Conservation (phyloP, 2,888 invertebrate genomes). For the Parasteatoda lunata region DNA sequence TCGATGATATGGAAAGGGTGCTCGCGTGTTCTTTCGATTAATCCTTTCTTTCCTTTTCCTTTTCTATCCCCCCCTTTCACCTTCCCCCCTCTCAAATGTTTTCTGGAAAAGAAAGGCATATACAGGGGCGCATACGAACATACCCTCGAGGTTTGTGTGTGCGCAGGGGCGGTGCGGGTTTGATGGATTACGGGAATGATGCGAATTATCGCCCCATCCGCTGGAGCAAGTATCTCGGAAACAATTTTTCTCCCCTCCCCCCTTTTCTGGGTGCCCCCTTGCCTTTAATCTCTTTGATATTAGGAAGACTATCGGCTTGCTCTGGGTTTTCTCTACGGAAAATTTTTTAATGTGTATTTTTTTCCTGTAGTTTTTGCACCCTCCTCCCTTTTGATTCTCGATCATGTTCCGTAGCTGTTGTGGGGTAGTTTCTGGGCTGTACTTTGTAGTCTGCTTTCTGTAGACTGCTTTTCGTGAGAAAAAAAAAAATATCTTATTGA, state of each 20-base stretch:
- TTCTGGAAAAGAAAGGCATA: not conserved
- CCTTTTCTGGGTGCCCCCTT: not conserved
- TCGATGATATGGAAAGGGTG: conserved; percentile 39
- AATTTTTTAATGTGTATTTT: not conserved
- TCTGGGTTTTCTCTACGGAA: conserved; percentile 28
- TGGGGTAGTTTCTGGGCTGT: not conserved
- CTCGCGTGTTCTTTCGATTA: conserved; percentile 59
- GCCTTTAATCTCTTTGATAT: conserved; percentile 47
- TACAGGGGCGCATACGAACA: not conserved
- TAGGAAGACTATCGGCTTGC: conserved; percentile 44
- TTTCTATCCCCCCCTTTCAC: conserved; percentile 20
- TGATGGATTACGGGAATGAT: conserved; percentile 65
- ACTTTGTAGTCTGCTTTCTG: too few species aligned
- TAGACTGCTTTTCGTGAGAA: too few species aligned
- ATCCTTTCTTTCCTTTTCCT: conserved; percentile 53
- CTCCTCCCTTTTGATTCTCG: not conserved
- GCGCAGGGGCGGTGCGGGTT: conserved; percentile 28
- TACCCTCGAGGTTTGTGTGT: conserved; percentile 13
- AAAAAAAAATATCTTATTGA: too few species aligned
- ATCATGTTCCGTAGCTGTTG: not conserved
- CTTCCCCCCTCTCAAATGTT: not conserved
- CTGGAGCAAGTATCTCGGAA: conserved; percentile 46
- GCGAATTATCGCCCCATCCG: conserved; percentile 64
- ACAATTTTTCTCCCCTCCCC: conserved; percentile 42
- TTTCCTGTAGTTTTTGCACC: not conserved